These are phyloP conservation scores for Periophthalmodon schlosseri DNA, from an alignment of 2,113 vertebrate genomes.

Conservation along the genomic window DNA sequence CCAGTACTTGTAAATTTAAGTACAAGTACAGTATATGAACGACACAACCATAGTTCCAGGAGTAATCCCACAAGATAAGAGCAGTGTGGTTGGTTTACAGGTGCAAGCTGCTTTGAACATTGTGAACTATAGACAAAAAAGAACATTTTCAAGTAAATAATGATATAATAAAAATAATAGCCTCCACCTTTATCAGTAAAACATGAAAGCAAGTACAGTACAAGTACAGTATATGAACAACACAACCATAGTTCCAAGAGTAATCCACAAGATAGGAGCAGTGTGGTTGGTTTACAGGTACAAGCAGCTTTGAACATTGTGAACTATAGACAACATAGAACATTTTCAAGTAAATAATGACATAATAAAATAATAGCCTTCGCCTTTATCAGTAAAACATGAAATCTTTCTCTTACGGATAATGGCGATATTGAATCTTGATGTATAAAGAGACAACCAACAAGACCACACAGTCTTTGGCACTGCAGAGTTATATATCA, in stretches of 20 bases:
- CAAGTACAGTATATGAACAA: not conserved
- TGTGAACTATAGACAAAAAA: not conserved
- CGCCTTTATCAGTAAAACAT: not conserved
- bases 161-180: not conserved
- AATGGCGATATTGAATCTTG: not conserved
- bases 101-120: not conserved
- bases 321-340: not conserved
- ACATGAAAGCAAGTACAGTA: too few relatives aligned
- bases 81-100: not conserved
- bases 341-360: not conserved
- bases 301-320: not conserved
- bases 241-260: not conserved
- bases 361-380: not conserved
- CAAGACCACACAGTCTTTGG: slow-evolving; percentile 25
- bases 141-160: not conserved
- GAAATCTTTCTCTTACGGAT: not conserved
- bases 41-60: not conserved
- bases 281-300: not conserved
- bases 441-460: slow-evolving; percentile 14
- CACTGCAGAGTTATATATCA: slow-evolving; percentile 29
- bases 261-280: not conserved
- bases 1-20: not conserved
- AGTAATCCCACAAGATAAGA: not conserved
- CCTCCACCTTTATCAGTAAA: not conserved
- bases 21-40: not conserved